These are phyloP conservation scores for Coendou prehensilis DNA, from an alignment of 2,797 vertebrate species.

Conservation along the genomic window DNA sequence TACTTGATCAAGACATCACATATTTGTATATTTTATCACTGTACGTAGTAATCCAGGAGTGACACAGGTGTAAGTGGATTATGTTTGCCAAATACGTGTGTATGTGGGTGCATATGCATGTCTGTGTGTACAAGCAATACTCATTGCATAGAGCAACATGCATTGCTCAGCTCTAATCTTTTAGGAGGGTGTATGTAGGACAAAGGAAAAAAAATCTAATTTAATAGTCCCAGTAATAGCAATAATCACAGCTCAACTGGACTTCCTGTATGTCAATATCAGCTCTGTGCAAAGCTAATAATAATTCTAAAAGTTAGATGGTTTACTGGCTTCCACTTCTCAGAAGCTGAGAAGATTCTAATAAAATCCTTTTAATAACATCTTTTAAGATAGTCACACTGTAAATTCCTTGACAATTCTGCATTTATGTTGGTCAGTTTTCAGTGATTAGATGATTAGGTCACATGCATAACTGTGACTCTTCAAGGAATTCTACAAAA, in stretches of 20 bases:
- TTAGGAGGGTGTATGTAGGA: not conserved
- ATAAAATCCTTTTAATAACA: not conserved
- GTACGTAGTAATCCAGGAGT: not conserved
- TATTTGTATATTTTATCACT: not conserved
- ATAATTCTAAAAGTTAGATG: slow-evolving; percentile 30
- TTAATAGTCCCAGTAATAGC: not conserved
- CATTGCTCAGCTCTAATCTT: not conserved
- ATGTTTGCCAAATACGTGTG: not conserved
- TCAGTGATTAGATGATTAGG: not conserved
- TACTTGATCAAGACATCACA: not conserved
- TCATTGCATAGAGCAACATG: not conserved
- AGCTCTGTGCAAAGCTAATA: not conserved
- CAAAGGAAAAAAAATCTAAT: not conserved
- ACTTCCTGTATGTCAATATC: not conserved
- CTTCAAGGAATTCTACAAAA: not conserved
- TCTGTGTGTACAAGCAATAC: too few species aligned
- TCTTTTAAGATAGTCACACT: not conserved
- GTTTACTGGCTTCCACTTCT: not conserved
- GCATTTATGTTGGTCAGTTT: slow-evolving; percentile 1
- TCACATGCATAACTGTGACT: not conserved
- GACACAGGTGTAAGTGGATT: not conserved
- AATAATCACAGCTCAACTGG: not conserved
- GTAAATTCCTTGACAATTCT: not conserved
- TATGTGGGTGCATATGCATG: not conserved
- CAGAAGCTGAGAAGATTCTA: not conserved